Base-by-base conservation (phyloP, 2,797 vertebrate genomes). In the Etheostoma perlongum region DNA sequence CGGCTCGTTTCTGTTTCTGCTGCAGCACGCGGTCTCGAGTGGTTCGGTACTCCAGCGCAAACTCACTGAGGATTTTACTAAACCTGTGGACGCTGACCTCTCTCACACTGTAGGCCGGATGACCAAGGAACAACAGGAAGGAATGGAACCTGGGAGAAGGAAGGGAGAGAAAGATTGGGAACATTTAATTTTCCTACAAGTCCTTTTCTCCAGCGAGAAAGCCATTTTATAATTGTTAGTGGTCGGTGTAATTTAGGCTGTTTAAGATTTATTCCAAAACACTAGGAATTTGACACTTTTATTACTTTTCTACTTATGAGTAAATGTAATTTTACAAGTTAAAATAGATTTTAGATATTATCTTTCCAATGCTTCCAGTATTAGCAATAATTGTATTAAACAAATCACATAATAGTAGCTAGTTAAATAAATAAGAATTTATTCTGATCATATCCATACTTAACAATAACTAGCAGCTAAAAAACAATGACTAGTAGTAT, bases 11-110 rank as follows among this genome's bases (percentile, higher is more conserved):
- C 95, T 97, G 97, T 67, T 96, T 97, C 89, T 98, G 98, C 92
- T 99, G 97, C 79, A 99, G 91, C 78, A 99, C 97, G 8, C 97
- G 94, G 47, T 99, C 98, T 48, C 97, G 95, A 40, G 97, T 97
- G 64, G 97, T 99, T 4, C 97, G 95, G 81, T 98, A 99, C 88
- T 99, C 98, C 81, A 99, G 92, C 0, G 97, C 98, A 57, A 99
- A 99, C 87, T 99, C 98, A 0, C 97, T 98, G 57, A 99, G 91
- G 83, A 95, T 97, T 91, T 96, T 97, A 81, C 97, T 97, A 94
- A 99, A 98, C 79, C 96, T 96, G 88, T 97, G 96, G 66, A 99
- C 95, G 72, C 97, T 98, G 89, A 98, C 94, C 42, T 99, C 97
- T 52, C 97, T 95, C 62, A 97, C 96, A 0, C 96, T 96, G 1